Evolutionary conservation across 2,113 vertebrate genomes (phyloP).

Genomic region (Potamarius usumacintae): DNA sequence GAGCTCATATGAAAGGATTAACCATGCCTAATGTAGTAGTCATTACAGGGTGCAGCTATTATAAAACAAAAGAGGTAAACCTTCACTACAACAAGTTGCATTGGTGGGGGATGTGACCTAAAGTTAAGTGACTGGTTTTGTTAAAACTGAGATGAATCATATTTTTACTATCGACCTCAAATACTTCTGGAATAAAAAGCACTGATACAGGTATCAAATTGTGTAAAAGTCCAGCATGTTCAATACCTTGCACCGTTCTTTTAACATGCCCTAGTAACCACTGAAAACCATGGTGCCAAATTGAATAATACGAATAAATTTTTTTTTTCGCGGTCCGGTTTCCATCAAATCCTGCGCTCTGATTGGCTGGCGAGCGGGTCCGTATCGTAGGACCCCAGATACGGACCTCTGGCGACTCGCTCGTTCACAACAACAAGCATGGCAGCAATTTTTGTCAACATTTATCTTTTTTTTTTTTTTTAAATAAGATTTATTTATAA

Average conservation of each 20-base stretch:
- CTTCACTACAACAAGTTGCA: too few relatives aligned
- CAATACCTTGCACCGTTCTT: not conserved
- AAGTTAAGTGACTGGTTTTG: not conserved
- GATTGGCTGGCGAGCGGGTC: too few relatives aligned
- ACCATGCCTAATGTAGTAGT: slow-evolving; percentile 7
- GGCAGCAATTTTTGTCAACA: too few relatives aligned
- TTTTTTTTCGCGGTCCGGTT: too few relatives aligned
- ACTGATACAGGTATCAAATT: not conserved
- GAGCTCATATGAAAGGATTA: slow-evolving; percentile 23
- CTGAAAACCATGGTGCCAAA: not conserved
- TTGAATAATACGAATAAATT: too few relatives aligned
- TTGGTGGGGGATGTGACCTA: not conserved
- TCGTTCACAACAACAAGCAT: too few relatives aligned
- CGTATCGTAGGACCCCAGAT: too few relatives aligned
- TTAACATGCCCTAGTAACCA: not conserved
- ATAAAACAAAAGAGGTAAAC: slow-evolving; percentile 3
- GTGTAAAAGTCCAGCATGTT: not conserved
- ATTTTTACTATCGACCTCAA: not conserved
- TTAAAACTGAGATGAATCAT: not conserved
- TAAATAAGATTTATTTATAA: too few relatives aligned
- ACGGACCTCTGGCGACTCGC: too few relatives aligned
- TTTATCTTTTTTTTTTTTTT: too few relatives aligned
- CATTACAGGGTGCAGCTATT: not conserved
- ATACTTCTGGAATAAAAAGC: not conserved
- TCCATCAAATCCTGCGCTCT: too few relatives aligned